Conservation (phyloP, 2,888 invertebrate species). For the Sisyra terminalis region DNA sequence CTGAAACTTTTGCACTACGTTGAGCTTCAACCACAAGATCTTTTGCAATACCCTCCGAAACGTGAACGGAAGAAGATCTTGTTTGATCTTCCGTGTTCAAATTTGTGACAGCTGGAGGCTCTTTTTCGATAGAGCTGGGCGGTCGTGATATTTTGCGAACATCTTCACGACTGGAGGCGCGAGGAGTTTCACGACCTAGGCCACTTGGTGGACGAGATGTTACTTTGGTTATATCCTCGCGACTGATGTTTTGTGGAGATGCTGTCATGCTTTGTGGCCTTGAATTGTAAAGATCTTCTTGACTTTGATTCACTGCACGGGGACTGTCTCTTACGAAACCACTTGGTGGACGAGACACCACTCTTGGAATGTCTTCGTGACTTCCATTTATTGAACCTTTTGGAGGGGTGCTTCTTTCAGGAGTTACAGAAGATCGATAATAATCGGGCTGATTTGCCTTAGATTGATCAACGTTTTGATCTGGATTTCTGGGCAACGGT, state of each 20-base stretch:
- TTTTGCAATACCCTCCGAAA: not conserved
- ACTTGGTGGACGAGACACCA: conserved; percentile 2
- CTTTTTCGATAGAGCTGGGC: not conserved
- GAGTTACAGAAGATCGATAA: not conserved
- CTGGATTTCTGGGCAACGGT: not conserved
- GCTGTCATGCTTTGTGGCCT: conserved; percentile 1
- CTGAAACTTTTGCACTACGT: conserved; percentile 6
- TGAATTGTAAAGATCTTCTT: conserved; percentile 2
- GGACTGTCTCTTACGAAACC: not conserved
- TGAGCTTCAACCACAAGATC: not conserved
- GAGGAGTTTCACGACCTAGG: not conserved
- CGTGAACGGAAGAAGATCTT: not conserved
- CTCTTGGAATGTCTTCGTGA: conserved; percentile 2
- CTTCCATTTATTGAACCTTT: not conserved
- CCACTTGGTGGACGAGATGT: not conserved
- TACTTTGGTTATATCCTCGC: conserved; percentile 1
- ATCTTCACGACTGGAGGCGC: not conserved
- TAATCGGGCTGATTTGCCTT: not conserved
- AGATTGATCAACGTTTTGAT: not conserved
- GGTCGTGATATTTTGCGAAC: not conserved
- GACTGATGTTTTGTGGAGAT: not conserved
- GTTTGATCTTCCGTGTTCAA: not conserved
- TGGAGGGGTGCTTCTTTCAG: not conserved
- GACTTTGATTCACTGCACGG: not conserved
- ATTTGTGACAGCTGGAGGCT: not conserved